Base-by-base conservation (phyloP, 2,113 vertebrate species). In the Protobothrops mucrosquamatus region DNA sequence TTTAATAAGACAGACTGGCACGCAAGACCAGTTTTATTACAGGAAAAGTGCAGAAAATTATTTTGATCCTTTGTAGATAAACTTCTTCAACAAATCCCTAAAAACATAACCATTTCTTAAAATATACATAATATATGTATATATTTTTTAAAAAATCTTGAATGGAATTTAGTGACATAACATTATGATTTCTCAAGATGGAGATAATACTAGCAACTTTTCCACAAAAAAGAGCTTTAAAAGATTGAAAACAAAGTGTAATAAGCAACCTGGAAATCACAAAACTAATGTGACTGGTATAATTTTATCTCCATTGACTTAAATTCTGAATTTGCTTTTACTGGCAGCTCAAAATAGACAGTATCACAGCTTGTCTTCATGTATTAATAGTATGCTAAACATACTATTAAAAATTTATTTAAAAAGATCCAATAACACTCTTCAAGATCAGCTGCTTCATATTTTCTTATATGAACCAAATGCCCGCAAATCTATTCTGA, bases 1-100 rank as follows among this genome's bases (percentile, higher is more conserved):
- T 81, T 81, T 81, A 95, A 94, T 94, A 74, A 46, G 8, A 51
- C 51, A 29, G 94, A 94, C 55, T 93, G 95, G 93, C n/a, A 46
- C 0, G 52, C 74, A 90, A 4, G 43, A 46, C 29, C 59, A 69
- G 9, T 52, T 48, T 52, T 9, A 64, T 52, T 52, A 43, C 26
- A 69, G 46, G 14, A 59, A 6, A 89, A n/a, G 89, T 90, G 43
- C 24, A 51, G 24, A 51, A 18, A 5, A 90, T 51, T n/a, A 18
- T 64, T 90, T 20, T 20, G 11, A n/a, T 39, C 22, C 20, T 18
- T 34, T 90, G 22, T 61, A 64, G 43, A 46, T 64, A 64, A 51
- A 51, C 1, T 3, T 5, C 52, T 39, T 64, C 56, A 90, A 2
- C 48, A 18, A 26, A 64, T 89, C 4, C 11, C 59, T 51, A 48